Evolutionary conservation across 2,797 vertebrate genomes (phyloP).

Genomic region (Phoxinus dragarum): DNA sequence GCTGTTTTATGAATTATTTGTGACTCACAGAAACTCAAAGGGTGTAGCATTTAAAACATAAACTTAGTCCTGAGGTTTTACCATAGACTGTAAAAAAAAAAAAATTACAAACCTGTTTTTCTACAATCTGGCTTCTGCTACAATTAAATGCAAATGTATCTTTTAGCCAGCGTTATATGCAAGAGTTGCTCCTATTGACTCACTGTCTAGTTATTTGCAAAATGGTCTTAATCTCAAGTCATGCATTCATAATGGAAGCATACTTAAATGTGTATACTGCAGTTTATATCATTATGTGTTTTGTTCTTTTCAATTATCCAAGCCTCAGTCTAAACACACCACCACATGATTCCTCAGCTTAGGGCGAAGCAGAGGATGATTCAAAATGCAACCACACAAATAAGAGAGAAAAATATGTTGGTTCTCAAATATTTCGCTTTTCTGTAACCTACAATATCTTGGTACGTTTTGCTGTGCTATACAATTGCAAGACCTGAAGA

Average conservation of each 20-base stretch:
- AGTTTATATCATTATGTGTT: neutral
- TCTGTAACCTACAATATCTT: neutral
- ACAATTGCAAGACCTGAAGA: neutral
- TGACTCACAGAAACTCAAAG: conserved; percentile 2
- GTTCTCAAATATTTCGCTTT: neutral
- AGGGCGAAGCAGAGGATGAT: conserved; percentile 1
- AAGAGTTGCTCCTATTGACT: conserved; percentile 1
- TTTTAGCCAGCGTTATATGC: conserved; percentile 4
- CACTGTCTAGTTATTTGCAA: conserved; percentile 9
- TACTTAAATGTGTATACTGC: neutral
- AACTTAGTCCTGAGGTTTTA: neutral
- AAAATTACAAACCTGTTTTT: conserved; percentile 62
- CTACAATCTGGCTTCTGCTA: conserved; percentile 36
- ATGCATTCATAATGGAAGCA: neutral
- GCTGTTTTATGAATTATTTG: conserved; percentile 25
- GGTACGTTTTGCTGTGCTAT: neutral
- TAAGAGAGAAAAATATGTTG: neutral
- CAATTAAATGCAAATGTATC: neutral
- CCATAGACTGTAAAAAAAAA: too few relatives aligned
- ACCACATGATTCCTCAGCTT: conserved; percentile 13
- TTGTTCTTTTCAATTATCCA: conserved; percentile 8
- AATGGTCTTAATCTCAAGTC: neutral
- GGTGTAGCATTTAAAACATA: conserved; percentile 25
- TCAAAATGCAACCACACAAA: neutral
- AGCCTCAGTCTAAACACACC: conserved; percentile 23